Base-by-base conservation (phyloP, 2,113 vertebrate species). In the Corydoras sp. region DNA sequence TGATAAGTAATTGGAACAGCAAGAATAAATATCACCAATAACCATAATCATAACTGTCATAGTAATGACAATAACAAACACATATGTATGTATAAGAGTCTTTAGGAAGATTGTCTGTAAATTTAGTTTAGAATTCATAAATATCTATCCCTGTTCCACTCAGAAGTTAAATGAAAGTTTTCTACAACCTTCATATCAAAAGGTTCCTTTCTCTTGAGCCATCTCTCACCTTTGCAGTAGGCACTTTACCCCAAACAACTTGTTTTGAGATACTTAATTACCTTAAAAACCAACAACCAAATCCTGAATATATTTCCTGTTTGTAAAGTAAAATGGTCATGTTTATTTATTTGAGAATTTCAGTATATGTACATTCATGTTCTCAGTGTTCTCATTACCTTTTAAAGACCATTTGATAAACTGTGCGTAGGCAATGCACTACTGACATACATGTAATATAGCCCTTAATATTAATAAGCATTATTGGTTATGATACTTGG, bases 371-470 rank as follows among this genome's bases (percentile, higher is more conserved):
- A 72, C 69, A 78, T 32, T 50, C 63, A 53, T 70, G 18, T 58
- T 32, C 60, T 71, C 60, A 84, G 72, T 89, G 82, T 88, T 85
- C 82, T 88, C 88, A 88, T 86, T 82, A 86, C 87, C 84, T 86
- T 86, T 83, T 82, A 88, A 88, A 88, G 81, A 85, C 88, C 86
- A 87, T 81, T 84, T 81, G 64, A 69, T 78, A 74, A 80, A 88
- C 84, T 82, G 85, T 87, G 74, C 78, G 83, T 86, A 84, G 83
- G 84, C 84, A 88, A 85, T 84, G 85, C 82, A 90, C 83, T 86
- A 90, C 85, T 87, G 83, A 90, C 85, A 86, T 84, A 89, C 86
- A 88, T 85, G 88, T 88, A 85, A 85, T 88, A 86, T 91, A 91
- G 90, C 90, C 90, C 90, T 91, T 91, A 87, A 85, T 90, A 86